Evolutionary conservation across 2,113 vertebrate species (phyloP).

Genomic region (Hippoglossus stenolepis): DNA sequence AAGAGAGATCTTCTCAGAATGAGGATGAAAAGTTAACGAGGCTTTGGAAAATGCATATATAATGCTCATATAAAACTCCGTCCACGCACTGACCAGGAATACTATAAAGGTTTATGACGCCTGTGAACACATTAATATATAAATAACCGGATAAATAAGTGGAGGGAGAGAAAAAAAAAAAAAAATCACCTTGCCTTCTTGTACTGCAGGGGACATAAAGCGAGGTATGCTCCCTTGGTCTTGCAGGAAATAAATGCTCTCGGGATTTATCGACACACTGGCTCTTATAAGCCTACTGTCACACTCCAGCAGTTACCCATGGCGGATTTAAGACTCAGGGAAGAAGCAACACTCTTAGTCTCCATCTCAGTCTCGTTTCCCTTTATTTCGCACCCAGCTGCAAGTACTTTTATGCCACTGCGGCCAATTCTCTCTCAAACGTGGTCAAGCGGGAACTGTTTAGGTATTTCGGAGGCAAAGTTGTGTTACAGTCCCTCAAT

Average conservation of each 20-base stretch:
- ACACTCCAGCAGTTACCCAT: conserved; percentile 75
- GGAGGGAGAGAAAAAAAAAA: not conserved
- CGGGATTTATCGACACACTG: conserved; percentile 79
- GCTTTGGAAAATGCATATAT: conserved; percentile 23
- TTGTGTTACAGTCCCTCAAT: not conserved
- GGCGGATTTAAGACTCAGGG: conserved; percentile 73
- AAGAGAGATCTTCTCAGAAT: conserved; percentile 7
- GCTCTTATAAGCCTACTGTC: conserved; percentile 79
- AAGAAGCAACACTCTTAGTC: conserved; percentile 67
- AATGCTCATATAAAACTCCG: not conserved
- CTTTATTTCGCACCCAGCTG: conserved; percentile 40
- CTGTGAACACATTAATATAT: conserved; percentile 54
- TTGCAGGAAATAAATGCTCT: conserved; percentile 73
- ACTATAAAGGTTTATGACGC: conserved; percentile 65
- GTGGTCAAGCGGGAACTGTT: conserved; percentile 43
- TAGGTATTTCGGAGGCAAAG: conserved; percentile 22
- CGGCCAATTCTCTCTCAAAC: conserved; percentile 29
- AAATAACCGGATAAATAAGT: conserved; percentile 68
- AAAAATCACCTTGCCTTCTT: conserved; percentile 52
- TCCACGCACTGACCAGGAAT: conserved; percentile 10
- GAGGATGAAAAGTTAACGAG: conserved; percentile 1
- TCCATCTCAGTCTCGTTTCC: conserved; percentile 63
- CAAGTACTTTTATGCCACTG: conserved; percentile 37
- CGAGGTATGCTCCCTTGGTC: conserved; percentile 57
- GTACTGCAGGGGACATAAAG: conserved; percentile 63